Evolutionary conservation across 2,797 vertebrate genomes (phyloP).

Genomic region (Cryptoblepharus egeriae): DNA sequence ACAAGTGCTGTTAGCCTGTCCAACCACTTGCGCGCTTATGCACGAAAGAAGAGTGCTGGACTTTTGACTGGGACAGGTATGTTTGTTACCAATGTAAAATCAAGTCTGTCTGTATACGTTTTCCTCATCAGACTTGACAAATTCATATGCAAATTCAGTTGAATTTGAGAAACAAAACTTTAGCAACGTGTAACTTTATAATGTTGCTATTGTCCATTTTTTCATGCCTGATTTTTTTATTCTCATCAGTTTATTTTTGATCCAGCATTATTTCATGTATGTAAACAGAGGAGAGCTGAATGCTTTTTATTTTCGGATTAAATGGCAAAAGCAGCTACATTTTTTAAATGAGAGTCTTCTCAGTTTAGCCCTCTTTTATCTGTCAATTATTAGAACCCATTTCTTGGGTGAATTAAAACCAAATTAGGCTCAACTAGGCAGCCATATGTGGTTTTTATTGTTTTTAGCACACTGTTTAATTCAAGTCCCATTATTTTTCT

Average conservation of each 20-base stretch:
- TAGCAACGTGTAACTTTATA: slow-evolving; percentile 76
- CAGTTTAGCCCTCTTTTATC: slow-evolving; percentile 29
- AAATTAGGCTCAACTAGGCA: slow-evolving; percentile 25
- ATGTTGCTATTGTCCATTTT: slow-evolving; percentile 74
- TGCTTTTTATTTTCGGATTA: slow-evolving; percentile 61
- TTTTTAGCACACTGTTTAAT: slow-evolving; percentile 17
- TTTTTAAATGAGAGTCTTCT: slow-evolving; percentile 39
- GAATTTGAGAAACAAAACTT: slow-evolving; percentile 70
- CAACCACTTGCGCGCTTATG: slow-evolving; percentile 86
- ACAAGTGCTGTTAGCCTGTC: slow-evolving; percentile 91
- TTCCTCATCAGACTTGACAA: slow-evolving; percentile 75
- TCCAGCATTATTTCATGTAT: slow-evolving; percentile 67
- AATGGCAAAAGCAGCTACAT: slow-evolving; percentile 47
- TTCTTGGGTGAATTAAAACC: slow-evolving; percentile 31
- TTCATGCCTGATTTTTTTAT: slow-evolving; percentile 72
- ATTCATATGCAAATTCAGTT: slow-evolving; percentile 74
- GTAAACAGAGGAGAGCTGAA: slow-evolving; percentile 58
- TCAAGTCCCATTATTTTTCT: slow-evolving; percentile 23
- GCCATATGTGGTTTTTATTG: slow-evolving; percentile 6
- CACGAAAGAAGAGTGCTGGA: slow-evolving; percentile 88
- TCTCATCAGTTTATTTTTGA: slow-evolving; percentile 70
- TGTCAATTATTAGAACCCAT: neutral
- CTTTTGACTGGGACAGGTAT: slow-evolving; percentile 88
- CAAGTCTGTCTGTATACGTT: slow-evolving; percentile 76
- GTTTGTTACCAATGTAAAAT: slow-evolving; percentile 80